Percentiles rank a stretch among this genome's conserved stretches.
phyloP scores from a whole-genome alignment of 2,797 vertebrate species.

The Aulostomus chinensis region DNA sequence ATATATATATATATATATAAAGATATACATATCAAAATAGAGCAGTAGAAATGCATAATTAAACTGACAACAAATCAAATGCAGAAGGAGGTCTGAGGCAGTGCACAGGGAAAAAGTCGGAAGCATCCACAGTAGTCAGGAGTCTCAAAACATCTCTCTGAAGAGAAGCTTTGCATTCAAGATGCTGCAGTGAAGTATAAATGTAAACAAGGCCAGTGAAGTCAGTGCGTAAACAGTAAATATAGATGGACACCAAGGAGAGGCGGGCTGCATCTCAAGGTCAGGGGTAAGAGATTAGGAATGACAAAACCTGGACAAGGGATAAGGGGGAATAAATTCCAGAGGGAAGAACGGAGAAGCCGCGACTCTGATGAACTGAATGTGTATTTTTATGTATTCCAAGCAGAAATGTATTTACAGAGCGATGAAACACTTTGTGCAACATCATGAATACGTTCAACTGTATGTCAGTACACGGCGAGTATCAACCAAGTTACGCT shows the following conservation, averaged over 20 bases:
- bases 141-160: conserved; percentile 17
- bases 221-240: conserved; percentile 34
- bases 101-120: conserved; percentile 17
- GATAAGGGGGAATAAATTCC: conserved; percentile 7
- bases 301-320: conserved; percentile 29
- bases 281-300: conserved; percentile 28
- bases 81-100: conserved; percentile 14
- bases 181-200: conserved; percentile 23
- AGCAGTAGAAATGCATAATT: conserved; percentile 24
- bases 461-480: no score
- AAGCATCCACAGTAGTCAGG: conserved; percentile 20
- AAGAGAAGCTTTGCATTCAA: conserved; percentile 37
- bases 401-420: background rate
- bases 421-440: no score
- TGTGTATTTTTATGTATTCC: conserved; percentile 42
- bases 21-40: no score
- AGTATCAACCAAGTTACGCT: no score
- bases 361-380: conserved; percentile 75
- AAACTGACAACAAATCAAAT: conserved; percentile 26
- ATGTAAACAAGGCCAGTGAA: conserved; percentile 42
- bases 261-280: conserved; percentile 56
- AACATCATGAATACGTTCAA: no score
- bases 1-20: background rate
- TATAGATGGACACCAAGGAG: conserved; percentile 42
- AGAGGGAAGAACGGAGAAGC: conserved; percentile 24